phyloP scores from a whole-genome alignment of 2,113 vertebrate genomes.

The Saccopteryx bilineata region DNA sequence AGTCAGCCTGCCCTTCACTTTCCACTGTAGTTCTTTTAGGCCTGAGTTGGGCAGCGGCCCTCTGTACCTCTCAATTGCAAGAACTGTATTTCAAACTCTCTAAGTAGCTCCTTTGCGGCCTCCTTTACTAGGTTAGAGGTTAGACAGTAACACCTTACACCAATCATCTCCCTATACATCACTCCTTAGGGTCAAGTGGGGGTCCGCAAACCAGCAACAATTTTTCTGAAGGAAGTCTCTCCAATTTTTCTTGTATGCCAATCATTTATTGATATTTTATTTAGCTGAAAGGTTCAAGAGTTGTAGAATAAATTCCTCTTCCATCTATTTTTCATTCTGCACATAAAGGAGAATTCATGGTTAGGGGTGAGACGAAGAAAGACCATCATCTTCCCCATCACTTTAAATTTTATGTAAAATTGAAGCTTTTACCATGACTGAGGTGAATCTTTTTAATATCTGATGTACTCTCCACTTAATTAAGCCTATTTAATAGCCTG shows the following conservation, averaged over 20 bases:
- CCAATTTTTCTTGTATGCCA: not conserved
- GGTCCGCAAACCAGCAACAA: not conserved
- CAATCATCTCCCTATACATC: not conserved
- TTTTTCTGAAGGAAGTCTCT: not conserved
- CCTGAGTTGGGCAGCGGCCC: not conserved
- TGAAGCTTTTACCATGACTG: not conserved
- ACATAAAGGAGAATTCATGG: not conserved
- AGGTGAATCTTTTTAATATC: not conserved
- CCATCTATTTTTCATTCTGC: not conserved
- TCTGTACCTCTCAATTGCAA: not conserved
- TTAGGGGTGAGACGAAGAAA: not conserved
- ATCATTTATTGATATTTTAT: conserved; percentile 32
- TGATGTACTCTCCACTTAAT: not conserved
- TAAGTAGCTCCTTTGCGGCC: not conserved
- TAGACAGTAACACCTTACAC: not conserved
- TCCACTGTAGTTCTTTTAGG: not conserved
- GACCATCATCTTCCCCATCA: not conserved
- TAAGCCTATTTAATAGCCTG: conserved; percentile 20
- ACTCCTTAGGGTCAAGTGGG: not conserved
- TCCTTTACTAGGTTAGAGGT: not conserved
- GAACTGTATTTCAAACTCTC: not conserved
- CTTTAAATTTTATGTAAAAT: conserved; percentile 37
- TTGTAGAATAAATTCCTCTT: conserved; percentile 24
- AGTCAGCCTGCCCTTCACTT: not conserved
- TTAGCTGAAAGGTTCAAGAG: not conserved